A percentile compares a stretch with the other conserved stretches of the same genome.
phyloP scores from a whole-genome alignment of 2,888 invertebrate genomes.

The Leptopilina myrica region DNA sequence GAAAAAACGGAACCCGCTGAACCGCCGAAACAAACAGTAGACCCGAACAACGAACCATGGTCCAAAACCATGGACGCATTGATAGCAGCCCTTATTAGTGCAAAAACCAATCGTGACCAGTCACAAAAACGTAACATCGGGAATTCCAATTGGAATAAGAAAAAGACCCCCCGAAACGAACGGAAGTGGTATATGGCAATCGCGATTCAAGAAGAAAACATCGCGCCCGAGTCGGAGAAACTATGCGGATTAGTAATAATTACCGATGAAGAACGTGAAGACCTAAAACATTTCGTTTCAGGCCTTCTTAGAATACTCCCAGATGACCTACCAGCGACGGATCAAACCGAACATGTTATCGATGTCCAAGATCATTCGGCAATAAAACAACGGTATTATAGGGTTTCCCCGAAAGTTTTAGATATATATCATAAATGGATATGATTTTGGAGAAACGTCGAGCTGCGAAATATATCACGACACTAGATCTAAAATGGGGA shows the following conservation, averaged over 20 bases:
- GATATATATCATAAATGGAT: conserved; percentile 61
- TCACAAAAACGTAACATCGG: too few relatives aligned
- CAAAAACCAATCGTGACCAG: too few relatives aligned
- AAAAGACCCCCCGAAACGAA: too few relatives aligned
- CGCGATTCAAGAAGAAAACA: too few relatives aligned
- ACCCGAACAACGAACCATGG: too few relatives aligned
- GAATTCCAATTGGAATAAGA: too few relatives aligned
- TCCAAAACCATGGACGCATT: too few relatives aligned
- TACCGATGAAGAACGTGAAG: not conserved
- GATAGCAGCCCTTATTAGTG: too few relatives aligned
- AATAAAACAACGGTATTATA: not conserved
- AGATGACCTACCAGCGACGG: not conserved
- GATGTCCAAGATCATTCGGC: not conserved
- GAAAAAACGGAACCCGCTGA: too few relatives aligned
- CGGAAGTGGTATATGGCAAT: too few relatives aligned
- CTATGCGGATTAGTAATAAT: not conserved
- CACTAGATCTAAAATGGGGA: conserved; percentile 64
- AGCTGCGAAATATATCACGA: conserved; percentile 63
- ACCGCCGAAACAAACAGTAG: too few relatives aligned
- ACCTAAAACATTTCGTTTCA: not conserved
- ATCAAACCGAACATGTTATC: conserved; percentile 48
- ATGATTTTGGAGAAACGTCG: conserved; percentile 62
- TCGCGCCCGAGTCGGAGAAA: not conserved
- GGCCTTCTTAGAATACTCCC: not conserved
- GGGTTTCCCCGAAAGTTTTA: conserved; percentile 3